phyloP scores from a whole-genome alignment of 2,888 invertebrate genomes.

The Bombyx huttoni region DNA sequence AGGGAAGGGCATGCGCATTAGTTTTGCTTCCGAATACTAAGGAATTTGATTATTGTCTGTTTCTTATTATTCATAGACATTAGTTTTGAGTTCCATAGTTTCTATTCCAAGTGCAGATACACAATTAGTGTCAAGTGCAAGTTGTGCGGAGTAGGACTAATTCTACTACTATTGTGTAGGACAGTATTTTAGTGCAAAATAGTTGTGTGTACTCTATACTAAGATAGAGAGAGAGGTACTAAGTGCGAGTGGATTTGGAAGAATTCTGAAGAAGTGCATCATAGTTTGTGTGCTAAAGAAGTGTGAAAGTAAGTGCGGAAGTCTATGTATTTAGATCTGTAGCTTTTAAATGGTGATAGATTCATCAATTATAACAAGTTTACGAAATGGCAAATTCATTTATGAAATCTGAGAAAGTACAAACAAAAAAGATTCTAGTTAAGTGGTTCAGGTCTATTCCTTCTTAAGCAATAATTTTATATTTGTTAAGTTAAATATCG shows the following conservation, averaged over 20 bases:
- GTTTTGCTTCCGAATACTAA: too few relatives aligned
- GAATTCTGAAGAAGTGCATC: slow-evolving; percentile 58
- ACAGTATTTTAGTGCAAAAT: slow-evolving; percentile 54
- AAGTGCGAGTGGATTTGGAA: slow-evolving; percentile 40
- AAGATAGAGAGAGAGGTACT: slow-evolving; percentile 58
- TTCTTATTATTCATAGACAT: not conserved
- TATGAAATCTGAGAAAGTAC: too few relatives aligned
- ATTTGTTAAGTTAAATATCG: not conserved
- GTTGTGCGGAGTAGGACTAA: slow-evolving; percentile 43
- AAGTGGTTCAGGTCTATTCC: too few relatives aligned
- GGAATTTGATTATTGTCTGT: too few relatives aligned
- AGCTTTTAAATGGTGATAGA: slow-evolving; percentile 19
- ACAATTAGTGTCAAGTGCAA: slow-evolving; percentile 42
- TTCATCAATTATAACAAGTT: not conserved
- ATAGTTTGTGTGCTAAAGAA: slow-evolving; percentile 61
- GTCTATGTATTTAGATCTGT: slow-evolving; percentile 59
- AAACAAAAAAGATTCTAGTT: too few relatives aligned
- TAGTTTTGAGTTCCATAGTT: slow-evolving; percentile 33
- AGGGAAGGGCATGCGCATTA: not conserved
- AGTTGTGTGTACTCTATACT: slow-evolving; percentile 53
- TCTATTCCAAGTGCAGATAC: slow-evolving; percentile 50
- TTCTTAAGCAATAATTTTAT: not conserved
- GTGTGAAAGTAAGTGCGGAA: slow-evolving; percentile 61
- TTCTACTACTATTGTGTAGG: slow-evolving; percentile 53
- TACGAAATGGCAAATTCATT: not conserved